These are phyloP conservation scores for Belonocnema kinseyi DNA, from an alignment of 1,140 invertebrate species.

Conservation along the genomic window DNA sequence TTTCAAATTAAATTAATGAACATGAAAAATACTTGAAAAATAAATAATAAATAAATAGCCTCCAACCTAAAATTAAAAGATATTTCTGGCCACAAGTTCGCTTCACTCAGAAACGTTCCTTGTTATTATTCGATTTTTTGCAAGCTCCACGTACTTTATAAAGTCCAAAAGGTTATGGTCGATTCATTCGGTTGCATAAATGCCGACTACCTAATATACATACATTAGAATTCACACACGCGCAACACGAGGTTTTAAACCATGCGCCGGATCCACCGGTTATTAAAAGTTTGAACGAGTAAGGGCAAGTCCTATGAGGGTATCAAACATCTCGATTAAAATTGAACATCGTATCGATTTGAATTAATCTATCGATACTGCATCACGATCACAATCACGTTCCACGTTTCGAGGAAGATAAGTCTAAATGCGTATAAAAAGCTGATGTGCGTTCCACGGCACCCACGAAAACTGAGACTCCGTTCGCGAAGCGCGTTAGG, in stretches of 20 bases:
- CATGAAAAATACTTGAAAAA: too few species aligned
- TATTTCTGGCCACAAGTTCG: slow-evolving; percentile 10
- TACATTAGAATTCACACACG: slow-evolving; percentile 21
- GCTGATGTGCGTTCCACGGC: slow-evolving; percentile 17
- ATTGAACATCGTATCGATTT: too few species aligned
- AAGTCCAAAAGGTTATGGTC: slow-evolving; percentile 23
- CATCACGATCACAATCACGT: too few species aligned
- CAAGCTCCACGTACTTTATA: slow-evolving; percentile 12
- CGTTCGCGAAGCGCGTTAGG: slow-evolving; percentile 17
- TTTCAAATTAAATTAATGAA: too few species aligned
- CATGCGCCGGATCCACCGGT: too few species aligned
- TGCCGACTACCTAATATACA: slow-evolving; percentile 7
- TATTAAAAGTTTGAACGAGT: too few species aligned
- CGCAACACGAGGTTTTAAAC: slow-evolving; percentile 4
- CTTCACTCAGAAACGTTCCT: not conserved
- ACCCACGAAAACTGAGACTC: slow-evolving; percentile 30
- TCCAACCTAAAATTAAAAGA: not conserved
- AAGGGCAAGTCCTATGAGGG: too few species aligned
- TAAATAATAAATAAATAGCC: too few species aligned
- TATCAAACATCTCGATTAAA: too few species aligned
- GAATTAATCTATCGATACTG: too few species aligned
- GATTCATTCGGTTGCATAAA: not conserved
- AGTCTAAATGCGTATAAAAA: not conserved
- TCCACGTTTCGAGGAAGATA: not conserved
- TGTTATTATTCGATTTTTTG: slow-evolving; percentile 7